Evolutionary conservation across 1,140 invertebrate species (phyloP), one percentile per base, ranked within the genome.

Genomic region (Micrasema longulum): DNA sequence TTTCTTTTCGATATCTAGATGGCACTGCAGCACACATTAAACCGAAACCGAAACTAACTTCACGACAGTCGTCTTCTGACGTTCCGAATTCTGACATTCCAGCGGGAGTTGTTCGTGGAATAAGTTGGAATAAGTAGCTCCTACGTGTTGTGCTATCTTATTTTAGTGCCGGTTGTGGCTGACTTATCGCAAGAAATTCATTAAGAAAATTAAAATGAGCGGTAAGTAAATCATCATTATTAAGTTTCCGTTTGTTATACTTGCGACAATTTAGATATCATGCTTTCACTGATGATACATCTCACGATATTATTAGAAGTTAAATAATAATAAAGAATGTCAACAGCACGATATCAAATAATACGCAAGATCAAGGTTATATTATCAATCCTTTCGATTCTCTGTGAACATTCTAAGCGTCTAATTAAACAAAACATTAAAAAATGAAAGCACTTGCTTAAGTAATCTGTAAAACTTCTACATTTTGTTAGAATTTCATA

Each of bases 341-440:
- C 67, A 69, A 60, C 67, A 69, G 52, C 52, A 36, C n/a, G 53
- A 69, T 69, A 57, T 70, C 55, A 64, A 64, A 70, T 70, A 36
- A 63, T 31, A 31, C 7, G 48, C 68, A 70, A 63, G 45, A 70
- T 64, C 43, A 53, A 53, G 68, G 57, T 70, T 70, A 52, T 50
- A n/a, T 23, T 23, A 36, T 66, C 10, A 66, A 26, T 52, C 11
- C 22, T 47, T 45, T 47, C 3, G 22, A 47, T 14, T 12, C 22
- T 47, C 9, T 0, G 12, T 55, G 22, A 55, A 26, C 0, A 12
- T n/a, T 31, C 5, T 22, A 48, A 48, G n/a, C 26, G 52, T 35
- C 2, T 55, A 31, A 31, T 31, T 31, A 7, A 31, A 31, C 7
- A 31, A 31, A n/a, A n/a, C n/a, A n/a, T n/a, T n/a, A n/a, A n/a